Conservation (phyloP, 2,113 vertebrate species). For the Struthio camelus region DNA sequence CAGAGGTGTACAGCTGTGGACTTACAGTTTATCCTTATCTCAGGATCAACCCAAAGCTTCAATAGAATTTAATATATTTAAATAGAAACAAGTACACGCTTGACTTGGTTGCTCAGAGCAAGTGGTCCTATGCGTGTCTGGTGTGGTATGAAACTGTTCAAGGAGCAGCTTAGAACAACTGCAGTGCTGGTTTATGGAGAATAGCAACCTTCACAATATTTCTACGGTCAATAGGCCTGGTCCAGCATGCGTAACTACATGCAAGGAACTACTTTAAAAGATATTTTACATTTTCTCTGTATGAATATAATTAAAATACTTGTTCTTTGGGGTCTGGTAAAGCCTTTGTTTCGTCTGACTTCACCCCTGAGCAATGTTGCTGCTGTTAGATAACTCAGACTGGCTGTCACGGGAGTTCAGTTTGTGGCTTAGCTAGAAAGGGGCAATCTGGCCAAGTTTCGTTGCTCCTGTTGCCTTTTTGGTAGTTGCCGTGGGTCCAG, state of each 20-base stretch:
- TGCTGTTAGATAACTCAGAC: background rate
- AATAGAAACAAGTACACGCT: fast-evolving
- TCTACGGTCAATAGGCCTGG: background rate
- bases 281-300: background rate
- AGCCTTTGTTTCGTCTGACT: constrained; percentile 12
- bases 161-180: background rate
- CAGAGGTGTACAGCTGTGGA: fast-evolving
- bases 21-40: background rate
- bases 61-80: fast-evolving
- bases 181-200: fast-evolving
- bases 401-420: background rate
- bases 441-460: background rate
- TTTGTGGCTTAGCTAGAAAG: background rate
- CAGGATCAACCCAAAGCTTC: background rate
- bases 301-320: background rate
- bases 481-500: background rate
- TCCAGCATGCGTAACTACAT: fast-evolving
- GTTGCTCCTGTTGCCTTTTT: background rate
- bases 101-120: background rate
- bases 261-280: background rate
- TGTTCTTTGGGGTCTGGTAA: background rate
- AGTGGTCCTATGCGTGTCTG: fast-evolving
- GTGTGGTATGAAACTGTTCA: fast-evolving
- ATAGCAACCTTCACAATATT: fast-evolving
- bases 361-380: background rate